A percentile compares a stretch with the other conserved stretches of the same genome.
phyloP scores from a whole-genome alignment of 1,140 invertebrate species.

The Drosophila kohkoa region DNA sequence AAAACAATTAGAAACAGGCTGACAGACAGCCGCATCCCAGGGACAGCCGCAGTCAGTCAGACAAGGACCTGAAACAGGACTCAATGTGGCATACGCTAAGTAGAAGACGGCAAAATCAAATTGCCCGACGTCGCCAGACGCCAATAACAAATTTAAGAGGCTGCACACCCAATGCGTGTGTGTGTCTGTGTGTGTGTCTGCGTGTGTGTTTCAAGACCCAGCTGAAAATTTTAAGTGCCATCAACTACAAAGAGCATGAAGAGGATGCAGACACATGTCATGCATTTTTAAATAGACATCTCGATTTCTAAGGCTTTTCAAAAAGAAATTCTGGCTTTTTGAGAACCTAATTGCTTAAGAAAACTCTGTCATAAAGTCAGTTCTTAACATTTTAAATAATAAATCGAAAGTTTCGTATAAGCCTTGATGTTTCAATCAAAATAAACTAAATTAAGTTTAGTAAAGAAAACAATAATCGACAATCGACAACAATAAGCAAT shows the following conservation, averaged over 20 bases:
- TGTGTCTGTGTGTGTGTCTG: conserved; percentile 1
- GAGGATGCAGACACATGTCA: neutral
- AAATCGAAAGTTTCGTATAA: no score
- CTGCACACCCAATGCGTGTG: conserved; percentile 10
- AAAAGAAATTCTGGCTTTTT: no score
- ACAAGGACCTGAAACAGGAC: conserved; percentile 36
- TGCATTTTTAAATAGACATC: no score
- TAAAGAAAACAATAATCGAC: no score
- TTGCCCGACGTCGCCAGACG: conserved; percentile 49
- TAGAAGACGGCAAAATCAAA: conserved; percentile 38
- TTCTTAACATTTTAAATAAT: no score
- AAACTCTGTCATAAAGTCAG: no score
- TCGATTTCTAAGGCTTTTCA: no score
- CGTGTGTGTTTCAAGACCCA: conserved; percentile 7
- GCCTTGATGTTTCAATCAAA: no score
- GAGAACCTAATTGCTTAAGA: no score
- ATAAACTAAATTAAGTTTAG: no score
- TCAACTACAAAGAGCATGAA: neutral
- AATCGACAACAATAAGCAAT: no score
- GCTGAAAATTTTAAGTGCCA: conserved; percentile 11
- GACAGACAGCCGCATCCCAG: conserved; percentile 15
- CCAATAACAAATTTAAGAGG: conserved; percentile 45
- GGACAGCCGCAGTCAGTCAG: conserved; percentile 9
- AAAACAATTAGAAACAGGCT: conserved; percentile 57
- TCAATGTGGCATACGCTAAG: conserved; percentile 27